Base-by-base conservation (phyloP, 2,888 invertebrate species). In the Aporophyla lueneburgensis region DNA sequence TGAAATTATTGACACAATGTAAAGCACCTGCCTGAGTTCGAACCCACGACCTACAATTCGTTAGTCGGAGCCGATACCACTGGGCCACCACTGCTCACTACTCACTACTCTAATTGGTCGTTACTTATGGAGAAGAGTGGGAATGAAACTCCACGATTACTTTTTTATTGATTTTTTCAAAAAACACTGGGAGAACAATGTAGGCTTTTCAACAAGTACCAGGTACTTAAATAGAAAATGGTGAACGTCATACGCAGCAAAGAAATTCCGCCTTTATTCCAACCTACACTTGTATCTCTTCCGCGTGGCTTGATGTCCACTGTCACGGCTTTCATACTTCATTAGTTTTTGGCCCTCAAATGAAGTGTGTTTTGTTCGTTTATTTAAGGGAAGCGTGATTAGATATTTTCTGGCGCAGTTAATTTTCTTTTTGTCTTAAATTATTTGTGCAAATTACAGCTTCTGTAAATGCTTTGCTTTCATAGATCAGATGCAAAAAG, bases 271-370 rank as follows among this genome's bases (percentile, higher is more conserved):
- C 68, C 76, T 67, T 80, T 80, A 78, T 40, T 10, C 19, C 54
- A 56, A 14, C 56, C 16, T 33, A 80, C 46, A 76, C 65, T 83
- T 83, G 76, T 88, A 88, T 88, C 87, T 83, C 84, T 88, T 88
- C 87, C 83, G 65, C 77, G 24, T 83, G 78, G 78, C 76, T 85
- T 67, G 51, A 65, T 81, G 81, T 80, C 86, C 81, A 82, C 76
- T 74, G 62, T 53, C 67, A 56, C 53, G 56, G 76, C 67, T 73
- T 80, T 79, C 40, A 81, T 74, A 77, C 81, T 82, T 86, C 88
- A 87, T 87, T 87, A 78, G 70, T 54, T 58, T 75, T 71, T 40
- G 6, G 56, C 43, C 51, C 68, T 84, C 69, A 69, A 86, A 77
- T 87, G 79, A 74, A 83, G 54, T 83, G 83, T 80, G 56, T 72